These are phyloP conservation scores for Notamacropus eugenii DNA, from an alignment of 2,797 vertebrate species.

Conservation along the genomic window DNA sequence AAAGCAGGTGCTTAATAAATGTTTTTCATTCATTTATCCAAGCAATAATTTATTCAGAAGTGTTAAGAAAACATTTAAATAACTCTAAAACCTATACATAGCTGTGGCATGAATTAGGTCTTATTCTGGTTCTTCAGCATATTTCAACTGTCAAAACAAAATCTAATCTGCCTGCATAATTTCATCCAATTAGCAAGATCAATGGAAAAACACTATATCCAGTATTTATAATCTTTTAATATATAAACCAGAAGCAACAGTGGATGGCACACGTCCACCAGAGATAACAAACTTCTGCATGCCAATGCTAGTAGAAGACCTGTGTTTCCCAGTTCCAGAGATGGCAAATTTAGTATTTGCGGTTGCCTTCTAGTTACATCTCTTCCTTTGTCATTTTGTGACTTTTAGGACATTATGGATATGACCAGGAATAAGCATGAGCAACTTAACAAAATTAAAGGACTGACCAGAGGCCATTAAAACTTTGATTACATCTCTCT, in stretches of 20 bases:
- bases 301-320: background rate
- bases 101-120: rapidly evolving
- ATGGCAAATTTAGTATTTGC: background rate
- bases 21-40: background rate
- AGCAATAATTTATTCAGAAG: background rate
- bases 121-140: background rate
- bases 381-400: background rate
- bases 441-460: background rate
- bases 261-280: background rate
- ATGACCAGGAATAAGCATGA: background rate
- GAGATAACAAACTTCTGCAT: background rate
- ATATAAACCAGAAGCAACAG: background rate
- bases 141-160: background rate
- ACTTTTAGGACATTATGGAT: background rate
- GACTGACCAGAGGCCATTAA: background rate
- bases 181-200: background rate
- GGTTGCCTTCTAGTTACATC: background rate
- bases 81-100: background rate
- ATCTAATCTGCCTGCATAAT: background rate
- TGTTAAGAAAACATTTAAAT: background rate
- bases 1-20: background rate
- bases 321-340: background rate
- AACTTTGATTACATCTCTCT: background rate
- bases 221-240: background rate
- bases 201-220: background rate